These are phyloP conservation scores for Tenthredo livida DNA, from an alignment of 2,888 invertebrate genomes.

Conservation along the genomic window DNA sequence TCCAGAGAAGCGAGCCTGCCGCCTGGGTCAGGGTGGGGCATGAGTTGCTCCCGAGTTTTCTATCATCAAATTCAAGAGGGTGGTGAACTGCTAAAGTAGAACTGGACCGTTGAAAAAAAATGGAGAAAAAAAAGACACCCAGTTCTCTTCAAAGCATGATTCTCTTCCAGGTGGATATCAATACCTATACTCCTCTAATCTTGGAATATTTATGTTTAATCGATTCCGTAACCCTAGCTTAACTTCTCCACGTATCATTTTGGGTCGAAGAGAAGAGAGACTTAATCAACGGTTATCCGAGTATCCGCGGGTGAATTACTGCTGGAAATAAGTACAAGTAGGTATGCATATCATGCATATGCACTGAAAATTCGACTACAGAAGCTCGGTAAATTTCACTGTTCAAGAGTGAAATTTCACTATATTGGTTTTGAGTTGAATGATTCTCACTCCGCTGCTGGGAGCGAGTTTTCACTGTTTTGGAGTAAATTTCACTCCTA, in stretches of 20 bases:
- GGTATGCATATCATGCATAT: too few species aligned
- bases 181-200: neutral
- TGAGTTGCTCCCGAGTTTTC: neutral
- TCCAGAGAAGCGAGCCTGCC: neutral
- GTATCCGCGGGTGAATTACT: neutral
- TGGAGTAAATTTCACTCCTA: neutral
- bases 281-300: neutral
- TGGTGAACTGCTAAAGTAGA: neutral
- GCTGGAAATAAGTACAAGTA: too few species aligned
- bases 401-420: neutral
- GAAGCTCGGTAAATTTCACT: neutral
- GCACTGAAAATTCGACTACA: too few species aligned
- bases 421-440: neutral
- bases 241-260: neutral
- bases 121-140: neutral
- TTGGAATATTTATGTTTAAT: neutral
- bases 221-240: neutral
- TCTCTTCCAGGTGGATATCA: neutral
- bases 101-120: neutral
- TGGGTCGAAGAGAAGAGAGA: neutral
- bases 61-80: slow-evolving; percentile 13
- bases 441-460: neutral
- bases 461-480: neutral
- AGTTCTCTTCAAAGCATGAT: neutral
- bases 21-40: neutral